phyloP scores from a whole-genome alignment of 2,888 invertebrate genomes.

The Coecobrya sp. region DNA sequence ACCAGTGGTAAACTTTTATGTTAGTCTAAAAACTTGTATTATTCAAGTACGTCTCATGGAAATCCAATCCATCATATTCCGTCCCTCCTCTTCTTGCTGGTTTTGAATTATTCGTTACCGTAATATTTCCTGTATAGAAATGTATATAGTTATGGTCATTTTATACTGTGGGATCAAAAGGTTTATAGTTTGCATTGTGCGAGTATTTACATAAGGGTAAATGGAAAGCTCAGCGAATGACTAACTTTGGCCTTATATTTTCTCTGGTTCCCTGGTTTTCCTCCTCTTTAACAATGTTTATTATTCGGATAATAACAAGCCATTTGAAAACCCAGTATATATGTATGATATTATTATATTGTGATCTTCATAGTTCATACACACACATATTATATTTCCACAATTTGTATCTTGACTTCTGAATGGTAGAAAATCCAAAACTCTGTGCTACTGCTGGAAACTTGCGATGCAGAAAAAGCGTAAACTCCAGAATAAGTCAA shows the following conservation, averaged over 20 bases:
- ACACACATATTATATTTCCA: neutral
- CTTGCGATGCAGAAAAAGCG: neutral
- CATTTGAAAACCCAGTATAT: slow-evolving; percentile 52
- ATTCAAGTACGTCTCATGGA: slow-evolving; percentile 62
- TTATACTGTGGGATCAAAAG: neutral
- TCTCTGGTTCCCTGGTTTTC: neutral
- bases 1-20: neutral
- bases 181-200: neutral
- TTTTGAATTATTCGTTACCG: neutral
- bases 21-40: slow-evolving; percentile 41
- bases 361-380: neutral
- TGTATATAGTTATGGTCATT: neutral
- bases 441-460: neutral
- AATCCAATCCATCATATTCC: slow-evolving; percentile 48
- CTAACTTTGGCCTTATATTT: slow-evolving; percentile 45
- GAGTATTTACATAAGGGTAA: neutral
- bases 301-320: slow-evolving; percentile 74
- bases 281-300: slow-evolving; percentile 73
- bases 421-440: neutral
- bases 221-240: slow-evolving; percentile 38
- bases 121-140: neutral
- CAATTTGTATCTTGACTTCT: neutral
- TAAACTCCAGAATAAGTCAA: slow-evolving; percentile 13
- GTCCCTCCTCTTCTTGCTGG: neutral
- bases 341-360: neutral